These are phyloP conservation scores for Elgonia sp. DNA, from an alignment of 2,888 invertebrate genomes.

Conservation along the genomic window DNA sequence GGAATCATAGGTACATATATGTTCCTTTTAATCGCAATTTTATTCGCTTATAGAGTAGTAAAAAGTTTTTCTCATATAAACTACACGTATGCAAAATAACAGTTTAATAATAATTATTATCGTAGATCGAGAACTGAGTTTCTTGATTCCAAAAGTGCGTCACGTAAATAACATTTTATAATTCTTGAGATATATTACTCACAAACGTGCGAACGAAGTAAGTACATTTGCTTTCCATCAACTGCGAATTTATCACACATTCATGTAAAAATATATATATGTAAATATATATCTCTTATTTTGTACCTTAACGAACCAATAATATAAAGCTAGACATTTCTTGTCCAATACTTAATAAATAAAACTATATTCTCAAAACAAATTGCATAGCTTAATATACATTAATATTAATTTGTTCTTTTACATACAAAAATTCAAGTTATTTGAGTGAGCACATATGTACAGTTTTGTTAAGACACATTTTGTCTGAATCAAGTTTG, in stretches of 20 bases:
- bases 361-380: constrained; percentile 22
- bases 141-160: constrained; percentile 5
- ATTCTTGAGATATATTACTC: constrained; percentile 2
- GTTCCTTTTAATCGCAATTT: constrained; percentile 70
- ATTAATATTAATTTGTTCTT: neutral
- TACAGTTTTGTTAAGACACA: neutral
- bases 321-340: too few species aligned
- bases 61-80: constrained; percentile 68
- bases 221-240: constrained; percentile 31
- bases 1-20: too few species aligned
- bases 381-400: neutral
- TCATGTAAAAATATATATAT: neutral
- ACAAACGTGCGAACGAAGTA: constrained; percentile 25
- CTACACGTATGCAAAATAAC: constrained; percentile 63
- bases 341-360: constrained; percentile 29
- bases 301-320: neutral
- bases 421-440: neutral
- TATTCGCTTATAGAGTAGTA: constrained; percentile 37
- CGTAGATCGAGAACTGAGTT: constrained; percentile 39
- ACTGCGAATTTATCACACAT: constrained; percentile 39
- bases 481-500: neutral
- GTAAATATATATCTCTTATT: too few species aligned
- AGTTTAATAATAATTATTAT: constrained; percentile 48
- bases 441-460: neutral
- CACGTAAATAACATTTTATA: constrained; percentile 38